These are phyloP conservation scores for Rhinoderma darwinii DNA, from an alignment of 2,113 vertebrate species.

Conservation along the genomic window DNA sequence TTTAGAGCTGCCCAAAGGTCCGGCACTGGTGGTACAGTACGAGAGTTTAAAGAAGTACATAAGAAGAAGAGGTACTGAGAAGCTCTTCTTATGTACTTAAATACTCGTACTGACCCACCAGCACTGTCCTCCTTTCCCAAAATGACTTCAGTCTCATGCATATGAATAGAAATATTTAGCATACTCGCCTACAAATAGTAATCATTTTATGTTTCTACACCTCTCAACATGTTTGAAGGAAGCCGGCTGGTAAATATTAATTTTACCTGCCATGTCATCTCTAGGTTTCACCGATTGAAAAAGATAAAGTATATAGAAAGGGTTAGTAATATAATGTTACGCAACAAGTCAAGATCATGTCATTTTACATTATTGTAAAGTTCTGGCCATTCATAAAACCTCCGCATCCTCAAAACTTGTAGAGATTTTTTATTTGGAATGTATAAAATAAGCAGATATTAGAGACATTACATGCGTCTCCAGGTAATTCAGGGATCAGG, in stretches of 20 bases:
- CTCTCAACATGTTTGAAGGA: not conserved
- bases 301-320: not conserved
- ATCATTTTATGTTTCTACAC: too few relatives aligned
- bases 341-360: not conserved
- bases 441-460: not conserved
- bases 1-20: too few relatives aligned
- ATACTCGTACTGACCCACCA: too few relatives aligned
- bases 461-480: not conserved
- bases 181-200: too few relatives aligned
- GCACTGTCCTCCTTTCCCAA: too few relatives aligned
- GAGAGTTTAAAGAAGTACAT: too few relatives aligned
- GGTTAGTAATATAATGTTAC: not conserved
- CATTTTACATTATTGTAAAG: not conserved
- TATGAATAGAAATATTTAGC: not conserved
- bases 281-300: too few relatives aligned
- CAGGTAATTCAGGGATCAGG: conserved; percentile 7
- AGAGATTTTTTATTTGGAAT: not conserved
- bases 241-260: not conserved
- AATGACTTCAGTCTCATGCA: too few relatives aligned
- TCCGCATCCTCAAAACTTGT: not conserved
- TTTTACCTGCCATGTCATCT: too few relatives aligned
- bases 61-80: too few relatives aligned
- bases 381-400: not conserved
- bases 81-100: too few relatives aligned
- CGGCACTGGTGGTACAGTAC: too few relatives aligned